phyloP scores from a whole-genome alignment of 2,797 vertebrate species.

The Oryzias sinensis region DNA sequence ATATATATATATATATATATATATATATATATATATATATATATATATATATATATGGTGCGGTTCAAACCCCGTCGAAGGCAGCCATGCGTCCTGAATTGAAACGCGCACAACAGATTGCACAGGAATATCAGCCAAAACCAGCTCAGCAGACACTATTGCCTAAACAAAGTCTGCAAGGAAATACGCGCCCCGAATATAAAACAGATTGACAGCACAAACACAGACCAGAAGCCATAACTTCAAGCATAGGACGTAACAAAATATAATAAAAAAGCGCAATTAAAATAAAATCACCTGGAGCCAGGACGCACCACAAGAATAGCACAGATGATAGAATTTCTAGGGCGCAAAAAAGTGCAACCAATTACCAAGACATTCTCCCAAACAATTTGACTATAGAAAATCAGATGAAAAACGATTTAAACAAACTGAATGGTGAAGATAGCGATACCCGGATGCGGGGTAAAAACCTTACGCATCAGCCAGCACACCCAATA shows the following conservation, averaged over 20 bases:
- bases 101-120: constrained; percentile 48
- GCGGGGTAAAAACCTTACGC: constrained; percentile 76
- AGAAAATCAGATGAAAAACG: constrained; percentile 29
- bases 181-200: constrained; percentile 13
- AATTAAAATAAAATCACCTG: constrained; percentile 43
- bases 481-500: constrained; percentile 49
- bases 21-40: too few species aligned
- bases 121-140: constrained; percentile 48
- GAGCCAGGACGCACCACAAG: constrained; percentile 48
- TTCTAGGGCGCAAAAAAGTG: constrained; percentile 48
- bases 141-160: constrained; percentile 31
- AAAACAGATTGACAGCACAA: not conserved
- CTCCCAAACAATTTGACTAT: constrained; percentile 26
- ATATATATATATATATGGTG: constrained; percentile 20
- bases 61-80: constrained; percentile 42
- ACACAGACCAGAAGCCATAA: constrained; percentile 26
- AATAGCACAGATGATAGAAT: constrained; percentile 51
- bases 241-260: constrained; percentile 27
- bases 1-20: too few species aligned
- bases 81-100: constrained; percentile 49
- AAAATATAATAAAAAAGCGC: too few species aligned
- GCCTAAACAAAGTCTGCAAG: constrained; percentile 36
- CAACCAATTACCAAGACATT: constrained; percentile 60
- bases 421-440: constrained; percentile 50
- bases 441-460: too few species aligned